Conservation (phyloP, 2,113 vertebrate genomes). For the Patagioenas fasciata region DNA sequence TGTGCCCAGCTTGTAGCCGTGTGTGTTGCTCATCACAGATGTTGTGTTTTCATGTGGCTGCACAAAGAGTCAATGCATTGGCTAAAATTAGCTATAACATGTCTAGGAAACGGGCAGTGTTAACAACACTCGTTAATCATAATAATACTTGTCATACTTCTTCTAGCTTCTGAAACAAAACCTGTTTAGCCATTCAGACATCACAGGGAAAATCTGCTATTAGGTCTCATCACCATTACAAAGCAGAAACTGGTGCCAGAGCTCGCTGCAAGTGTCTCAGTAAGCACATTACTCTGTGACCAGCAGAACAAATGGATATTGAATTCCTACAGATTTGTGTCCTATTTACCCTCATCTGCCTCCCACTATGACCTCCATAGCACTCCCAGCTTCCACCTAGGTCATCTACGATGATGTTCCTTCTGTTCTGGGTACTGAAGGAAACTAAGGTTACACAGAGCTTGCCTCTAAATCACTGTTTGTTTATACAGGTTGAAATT, state of each 20-base stretch:
- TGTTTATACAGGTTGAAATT: neutral
- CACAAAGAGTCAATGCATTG: neutral
- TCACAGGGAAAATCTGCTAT: neutral
- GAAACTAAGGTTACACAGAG: neutral
- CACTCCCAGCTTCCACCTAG: neutral
- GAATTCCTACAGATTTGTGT: neutral
- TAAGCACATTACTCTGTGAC: neutral
- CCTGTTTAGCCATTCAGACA: neutral
- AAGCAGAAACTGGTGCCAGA: neutral
- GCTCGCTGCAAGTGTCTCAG: accelerated
- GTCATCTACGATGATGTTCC: neutral
- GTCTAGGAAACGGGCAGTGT: neutral
- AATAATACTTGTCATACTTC: neutral
- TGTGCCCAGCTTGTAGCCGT: neutral
- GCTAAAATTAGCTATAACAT: neutral
- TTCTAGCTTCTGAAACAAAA: neutral
- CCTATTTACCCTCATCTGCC: neutral
- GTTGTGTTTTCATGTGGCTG: neutral
- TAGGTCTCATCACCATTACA: neutral
- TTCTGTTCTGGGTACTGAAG: neutral
- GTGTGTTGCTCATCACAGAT: neutral
- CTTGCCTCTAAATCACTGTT: neutral
- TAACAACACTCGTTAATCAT: neutral
- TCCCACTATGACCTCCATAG: neutral
- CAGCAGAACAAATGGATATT: neutral